Base-by-base conservation (phyloP, 2,113 vertebrate species). In the Kobus ellipsiprymnus region DNA sequence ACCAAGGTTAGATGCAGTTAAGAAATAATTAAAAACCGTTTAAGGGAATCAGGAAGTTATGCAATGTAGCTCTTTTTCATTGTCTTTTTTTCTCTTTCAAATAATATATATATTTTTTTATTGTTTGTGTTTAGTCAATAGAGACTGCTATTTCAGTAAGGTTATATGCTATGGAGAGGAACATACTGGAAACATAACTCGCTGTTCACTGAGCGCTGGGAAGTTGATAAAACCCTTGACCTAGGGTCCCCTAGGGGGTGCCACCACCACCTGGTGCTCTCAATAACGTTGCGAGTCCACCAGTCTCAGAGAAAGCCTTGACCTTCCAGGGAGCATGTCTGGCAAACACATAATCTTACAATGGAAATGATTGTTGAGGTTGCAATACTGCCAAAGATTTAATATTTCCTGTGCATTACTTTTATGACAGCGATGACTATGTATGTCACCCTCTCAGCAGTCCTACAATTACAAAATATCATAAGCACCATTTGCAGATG, bases 251-350 rank as follows among this genome's bases (percentile, higher is more conserved):
- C 60, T 83, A 48, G 83, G 33, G 84, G 55, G 64, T 85, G 88
- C 82, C 91, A 94, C 81, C 33, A 92, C 95, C 88, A 96, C 87
- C 96, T 92, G 80, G 84, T 96, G 97, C 67, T n/a, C 55, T 59
- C 23, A 81, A 40, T 74, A 90, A 86, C 0, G 46, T 10, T 94
- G 96, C 95, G 89, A 74, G 77, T 44, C 55, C 27, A 9, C 46
- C 13, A 29, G 40, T 2, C 80, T 90, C 16, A 23, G 60, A 87
- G 57, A 50, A 85, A 71, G 67, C 25, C 12, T 64, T 46, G 62
- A 46, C n/a, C 7, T 74, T 91, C 67, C 17, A 59, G 71, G 27
- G 40, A 59, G 40, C 13, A 40, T 7, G 94, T 82, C 86, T 71
- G 82, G 36, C 46, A 87, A 86, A 90, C 12, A 57, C 62, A 57